Base-by-base conservation (phyloP, 2,113 vertebrate genomes). In the Struthidea cinerea region DNA sequence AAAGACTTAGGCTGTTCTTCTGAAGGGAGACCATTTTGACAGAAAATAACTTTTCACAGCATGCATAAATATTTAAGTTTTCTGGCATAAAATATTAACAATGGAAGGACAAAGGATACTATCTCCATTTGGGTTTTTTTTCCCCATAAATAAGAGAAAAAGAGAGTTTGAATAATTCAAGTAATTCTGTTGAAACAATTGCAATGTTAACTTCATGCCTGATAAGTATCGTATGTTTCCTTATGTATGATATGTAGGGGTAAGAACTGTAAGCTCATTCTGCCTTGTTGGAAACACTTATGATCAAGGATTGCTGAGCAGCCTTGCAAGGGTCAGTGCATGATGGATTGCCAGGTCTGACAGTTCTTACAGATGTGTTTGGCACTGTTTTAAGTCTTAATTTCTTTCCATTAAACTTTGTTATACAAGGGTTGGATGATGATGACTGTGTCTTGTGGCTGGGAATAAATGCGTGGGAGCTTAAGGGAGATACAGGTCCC, bases 61-160 rank as follows among this genome's bases (percentile, higher is more conserved):
- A 12, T 28, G 11, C 52, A 78, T 96, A 92, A 81, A 92, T 95
- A 84, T 93, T 94, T 84, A 67, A 86, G 10, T 49, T 77, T 95
- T 86, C 16, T 80, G 32, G 27, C 27, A 78, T 84, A 39, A 94
- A 93, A 92, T 84, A 74, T 92, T 95, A 76, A 92, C 8, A 73
- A 9, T 6, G 1, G 15, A 63, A 84, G 26, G 46, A 41, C 86
- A 76, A 71, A 85, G 46, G 3, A 59, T 50, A 50, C 28, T 35
- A 4, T 41, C 4, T 70, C 22, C 2, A 2, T 68, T 86, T 87
- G 49, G 3, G 1, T 4, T 5, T 14, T 47, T 30, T 47, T 22
- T 20, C 3, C 2, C 35, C 21, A 56, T 44, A 84, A 84, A 44
- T 73, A 33, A 82, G 30, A 61, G 23, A 5, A 33, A 78, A 89